A percentile compares a stretch with the other conserved stretches of the same genome.
Conservation (phyloP, 2,888 invertebrate genomes). For the Drosophila setosimentum region DNA sequence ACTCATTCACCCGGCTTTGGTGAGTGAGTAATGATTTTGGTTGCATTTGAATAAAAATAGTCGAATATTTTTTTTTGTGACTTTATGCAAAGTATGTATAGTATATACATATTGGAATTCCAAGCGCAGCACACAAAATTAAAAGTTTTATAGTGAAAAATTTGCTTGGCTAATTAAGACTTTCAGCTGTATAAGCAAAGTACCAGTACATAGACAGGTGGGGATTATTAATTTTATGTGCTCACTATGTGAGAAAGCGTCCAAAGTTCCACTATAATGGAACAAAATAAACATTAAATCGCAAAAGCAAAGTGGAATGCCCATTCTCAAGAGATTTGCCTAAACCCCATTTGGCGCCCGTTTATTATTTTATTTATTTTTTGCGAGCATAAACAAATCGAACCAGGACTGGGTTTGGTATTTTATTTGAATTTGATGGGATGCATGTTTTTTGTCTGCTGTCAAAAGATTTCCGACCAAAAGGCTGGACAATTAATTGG, state of each 20-base stretch:
- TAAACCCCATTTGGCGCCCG: slow-evolving; percentile 7
- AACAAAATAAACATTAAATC: slow-evolving; percentile 29
- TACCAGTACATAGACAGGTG: slow-evolving; percentile 59
- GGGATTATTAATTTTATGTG: slow-evolving; percentile 71
- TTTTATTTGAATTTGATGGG: slow-evolving; percentile 56
- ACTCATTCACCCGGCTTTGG: slow-evolving; percentile 28
- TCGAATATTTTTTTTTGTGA: slow-evolving; percentile 26
- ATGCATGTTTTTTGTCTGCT: slow-evolving; percentile 52
- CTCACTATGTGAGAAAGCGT: slow-evolving; percentile 41
- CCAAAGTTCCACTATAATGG: slow-evolving; percentile 59
- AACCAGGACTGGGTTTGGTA: slow-evolving; percentile 23
- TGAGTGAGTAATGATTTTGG: slow-evolving; percentile 53
- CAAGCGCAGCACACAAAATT: slow-evolving; percentile 33
- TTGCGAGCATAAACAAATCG: slow-evolving; percentile 56
- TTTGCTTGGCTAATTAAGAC: slow-evolving; percentile 62
- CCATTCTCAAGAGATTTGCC: slow-evolving; percentile 24
- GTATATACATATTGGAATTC: slow-evolving; percentile 20
- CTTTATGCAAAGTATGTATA: slow-evolving; percentile 38
- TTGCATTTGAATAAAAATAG: slow-evolving; percentile 67
- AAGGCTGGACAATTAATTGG: slow-evolving; percentile 37
- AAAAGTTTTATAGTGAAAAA: slow-evolving; percentile 50
- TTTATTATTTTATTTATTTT: slow-evolving; percentile 1
- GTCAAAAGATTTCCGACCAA: slow-evolving; percentile 37
- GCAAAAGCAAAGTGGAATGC: slow-evolving; percentile 52
- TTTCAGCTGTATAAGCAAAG: slow-evolving; percentile 60